phyloP scores from a whole-genome alignment of 2,113 vertebrate species.

The Vicugna pacos region DNA sequence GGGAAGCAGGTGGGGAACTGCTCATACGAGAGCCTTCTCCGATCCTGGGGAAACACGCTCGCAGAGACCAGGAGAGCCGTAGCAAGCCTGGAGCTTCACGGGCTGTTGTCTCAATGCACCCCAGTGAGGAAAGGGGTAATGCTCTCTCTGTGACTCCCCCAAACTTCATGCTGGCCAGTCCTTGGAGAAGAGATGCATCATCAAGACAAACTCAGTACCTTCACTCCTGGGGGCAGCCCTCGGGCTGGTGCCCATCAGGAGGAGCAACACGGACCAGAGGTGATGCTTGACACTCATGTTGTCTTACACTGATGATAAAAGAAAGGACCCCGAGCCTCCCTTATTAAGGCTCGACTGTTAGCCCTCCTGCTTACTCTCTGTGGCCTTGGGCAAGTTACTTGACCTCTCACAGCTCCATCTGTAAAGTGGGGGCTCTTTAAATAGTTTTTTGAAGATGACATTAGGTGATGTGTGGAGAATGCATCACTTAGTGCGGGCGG shows the following conservation, averaged over 20 bases:
- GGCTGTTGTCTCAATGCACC: fast-evolving
- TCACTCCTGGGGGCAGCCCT: background rate
- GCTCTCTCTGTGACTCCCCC: background rate
- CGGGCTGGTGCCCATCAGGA: no score
- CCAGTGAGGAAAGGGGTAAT: background rate
- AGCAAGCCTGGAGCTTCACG: background rate
- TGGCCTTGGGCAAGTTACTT: background rate
- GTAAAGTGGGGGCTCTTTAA: background rate
- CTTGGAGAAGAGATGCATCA: background rate
- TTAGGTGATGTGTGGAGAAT: background rate
- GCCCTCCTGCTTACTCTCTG: background rate
- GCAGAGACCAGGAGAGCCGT: background rate
- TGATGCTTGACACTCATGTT: background rate
- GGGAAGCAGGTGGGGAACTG: background rate
- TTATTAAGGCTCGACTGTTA: background rate
- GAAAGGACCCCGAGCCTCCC: background rate
- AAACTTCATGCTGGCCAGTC: background rate
- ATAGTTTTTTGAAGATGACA: background rate
- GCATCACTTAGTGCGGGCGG: no score
- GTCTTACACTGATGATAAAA: background rate
- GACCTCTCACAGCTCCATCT: background rate
- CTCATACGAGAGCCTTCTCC: background rate
- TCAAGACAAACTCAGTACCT: background rate
- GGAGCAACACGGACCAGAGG: background rate
- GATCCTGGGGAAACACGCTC: background rate